Evolutionary conservation across 1,140 invertebrate species (phyloP), one percentile per base, ranked within the genome.

Genomic region (Tachypleus tridentatus): DNA sequence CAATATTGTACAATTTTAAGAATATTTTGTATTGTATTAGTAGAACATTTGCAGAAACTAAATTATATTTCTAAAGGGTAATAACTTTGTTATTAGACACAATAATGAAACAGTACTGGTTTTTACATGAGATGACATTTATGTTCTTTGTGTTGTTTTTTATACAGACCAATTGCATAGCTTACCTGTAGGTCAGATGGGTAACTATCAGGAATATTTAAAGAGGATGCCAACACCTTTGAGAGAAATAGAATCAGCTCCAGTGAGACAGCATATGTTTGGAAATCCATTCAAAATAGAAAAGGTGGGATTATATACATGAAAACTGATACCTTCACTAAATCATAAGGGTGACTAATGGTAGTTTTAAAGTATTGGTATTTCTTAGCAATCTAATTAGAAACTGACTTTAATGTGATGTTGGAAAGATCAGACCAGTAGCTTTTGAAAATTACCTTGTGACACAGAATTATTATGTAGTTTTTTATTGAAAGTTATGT

Each of bases 251-350:
- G 95, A 98, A 79, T 93, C 89, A 49, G 85, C 87, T 5, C 95
- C 95, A 5, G 91, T 95, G n/a, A 81, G 95, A 54, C 91, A 97
- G 74, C 94, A 98, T 73, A 98, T 97, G 90, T 98, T 98, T 77
- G 96, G 96, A 70, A 98, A 98, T 82, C 96, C 96, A 4, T 98
- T 98, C 76, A 98, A 98, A 80, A 95, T 97, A 74, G 92, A 96
- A 74, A 95, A 94, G 76, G 79, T 80, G 70, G 65, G 67, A 50
- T 61, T 61, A 7, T 54, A 8, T 54, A 7, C n/a, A 49, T 3
- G 3, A 50, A 57, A 63, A 10, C 10, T 57, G 53, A 76, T 64
- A 29, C 65, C 64, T 69, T 49, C 8, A 54, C 9, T 29, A 53
- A 59, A 58, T 57, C 64, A 66, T 64, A 29, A 29, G 29, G 29